Conservation (phyloP, 2,888 invertebrate species). For the Calameuta filiformis region DNA sequence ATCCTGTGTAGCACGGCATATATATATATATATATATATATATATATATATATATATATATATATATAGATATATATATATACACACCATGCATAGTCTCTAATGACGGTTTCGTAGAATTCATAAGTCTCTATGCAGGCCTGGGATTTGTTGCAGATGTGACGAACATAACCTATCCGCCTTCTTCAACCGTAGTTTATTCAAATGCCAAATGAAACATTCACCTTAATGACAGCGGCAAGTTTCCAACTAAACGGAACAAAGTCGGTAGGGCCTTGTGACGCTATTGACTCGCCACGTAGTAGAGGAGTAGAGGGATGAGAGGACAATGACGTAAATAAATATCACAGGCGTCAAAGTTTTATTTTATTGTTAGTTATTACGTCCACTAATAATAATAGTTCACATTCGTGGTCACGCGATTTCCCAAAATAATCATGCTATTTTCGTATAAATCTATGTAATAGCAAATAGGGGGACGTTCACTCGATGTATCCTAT, state of each 20-base stretch:
- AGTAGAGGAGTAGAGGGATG: too few species aligned
- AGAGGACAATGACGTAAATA: too few species aligned
- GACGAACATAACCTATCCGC: too few species aligned
- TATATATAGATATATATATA: too few species aligned
- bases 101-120: neutral
- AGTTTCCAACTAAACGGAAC: neutral
- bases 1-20: neutral
- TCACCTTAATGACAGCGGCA: neutral
- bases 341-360: neutral
- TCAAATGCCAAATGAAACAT: neutral
- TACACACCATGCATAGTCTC: too few species aligned
- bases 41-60: rapidly evolving
- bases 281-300: neutral
- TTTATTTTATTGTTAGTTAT: neutral
- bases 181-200: neutral
- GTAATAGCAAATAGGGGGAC: too few species aligned
- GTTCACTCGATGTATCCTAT: too few species aligned
- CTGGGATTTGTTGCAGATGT: too few species aligned
- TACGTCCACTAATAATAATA: neutral
- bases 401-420: neutral
- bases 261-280: neutral
- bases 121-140: neutral
- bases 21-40: rapidly evolving
- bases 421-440: too few species aligned
- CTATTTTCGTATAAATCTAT: too few species aligned